Base-by-base conservation (phyloP, 2,888 invertebrate genomes). In the Apocheima hispidaria region DNA sequence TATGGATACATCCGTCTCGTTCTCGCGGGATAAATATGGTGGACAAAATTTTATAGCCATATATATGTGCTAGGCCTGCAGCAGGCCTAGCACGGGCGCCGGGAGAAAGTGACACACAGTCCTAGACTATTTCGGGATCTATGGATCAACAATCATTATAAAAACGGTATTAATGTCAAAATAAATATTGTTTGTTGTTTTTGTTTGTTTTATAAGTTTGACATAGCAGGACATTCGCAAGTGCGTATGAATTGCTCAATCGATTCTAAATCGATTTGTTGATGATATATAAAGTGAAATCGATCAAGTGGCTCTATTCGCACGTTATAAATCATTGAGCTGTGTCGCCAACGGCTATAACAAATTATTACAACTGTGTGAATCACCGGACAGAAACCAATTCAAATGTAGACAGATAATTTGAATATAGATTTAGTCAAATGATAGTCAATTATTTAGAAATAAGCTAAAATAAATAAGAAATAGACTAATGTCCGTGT, bases 251-350 rank as follows among this genome's bases (percentile, higher is more conserved):
- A 52, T 41, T 35, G 30, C 48, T 60, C 41, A 49, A 60, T 54
- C 12, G n/a, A n/a, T 36, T 9, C 20, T 3, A n/a, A 54, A 54
- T 54, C 53, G 49, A 53, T 49, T 53, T n/a, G n/a, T n/a, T n/a
- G n/a, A n/a, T n/a, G n/a, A n/a, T n/a, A n/a, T n/a, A n/a, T n/a
- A n/a, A n/a, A n/a, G 46, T 48, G 53, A 60, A 60, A 60, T 54
- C 53, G 58, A 51, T 44, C 51, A 26, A 18, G 54, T 49, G 28
- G 51, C 16, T 51, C 20, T 52, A 51, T 58, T 58, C 46, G 51
- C 58, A 58, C 51, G 30, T 30, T 43, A 23, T 51, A 58, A 51
- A 58, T 52, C 51, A 41, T 50, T 33, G 43, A 35, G 26, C n/a
- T 43, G 26, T 18, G 12, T 20, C 12, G 57, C 50, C 36, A 26